A percentile compares a stretch with the other conserved stretches of the same genome.
phyloP scores from a whole-genome alignment of 2,113 vertebrate species.

The Osmerus eperlanus region DNA sequence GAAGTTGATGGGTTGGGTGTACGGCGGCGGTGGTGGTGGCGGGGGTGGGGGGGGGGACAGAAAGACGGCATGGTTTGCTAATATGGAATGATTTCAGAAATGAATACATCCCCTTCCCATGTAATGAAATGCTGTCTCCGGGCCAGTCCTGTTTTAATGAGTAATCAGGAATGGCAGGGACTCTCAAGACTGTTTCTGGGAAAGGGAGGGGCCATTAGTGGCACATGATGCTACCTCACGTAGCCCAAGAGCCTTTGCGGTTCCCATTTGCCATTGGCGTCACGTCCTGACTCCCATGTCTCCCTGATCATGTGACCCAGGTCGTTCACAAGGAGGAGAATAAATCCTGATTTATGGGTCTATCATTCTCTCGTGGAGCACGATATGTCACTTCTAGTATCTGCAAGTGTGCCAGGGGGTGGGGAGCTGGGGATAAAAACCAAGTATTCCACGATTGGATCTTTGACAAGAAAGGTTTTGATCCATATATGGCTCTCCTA shows the following conservation, averaged over 20 bases:
- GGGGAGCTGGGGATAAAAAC: neutral
- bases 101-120: neutral
- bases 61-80: too few relatives aligned
- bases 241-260: neutral
- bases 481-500: neutral
- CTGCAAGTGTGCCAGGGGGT: neutral
- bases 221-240: too few relatives aligned
- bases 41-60: neutral
- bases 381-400: slow-evolving; percentile 33
- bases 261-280: slow-evolving; percentile 27
- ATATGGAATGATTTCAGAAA: neutral
- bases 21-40: neutral
- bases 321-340: slow-evolving; percentile 19
- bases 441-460: slow-evolving; percentile 21
- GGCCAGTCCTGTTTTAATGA: neutral
- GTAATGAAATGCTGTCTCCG: neutral
- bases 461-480: slow-evolving; percentile 2
- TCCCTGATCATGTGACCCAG: slow-evolving; percentile 21
- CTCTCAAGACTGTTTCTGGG: neutral
- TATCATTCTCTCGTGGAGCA: slow-evolving; percentile 32
- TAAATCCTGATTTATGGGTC: slow-evolving; percentile 40
- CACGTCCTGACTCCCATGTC: slow-evolving; percentile 30
- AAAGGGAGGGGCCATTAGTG: neutral
- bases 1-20: neutral
- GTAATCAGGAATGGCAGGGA: too few relatives aligned